Percentiles rank a stretch among this genome's conserved stretches.
phyloP scores from a whole-genome alignment of 35 echinoderm and acorn worm species.

The Acanthaster planci region DNA sequence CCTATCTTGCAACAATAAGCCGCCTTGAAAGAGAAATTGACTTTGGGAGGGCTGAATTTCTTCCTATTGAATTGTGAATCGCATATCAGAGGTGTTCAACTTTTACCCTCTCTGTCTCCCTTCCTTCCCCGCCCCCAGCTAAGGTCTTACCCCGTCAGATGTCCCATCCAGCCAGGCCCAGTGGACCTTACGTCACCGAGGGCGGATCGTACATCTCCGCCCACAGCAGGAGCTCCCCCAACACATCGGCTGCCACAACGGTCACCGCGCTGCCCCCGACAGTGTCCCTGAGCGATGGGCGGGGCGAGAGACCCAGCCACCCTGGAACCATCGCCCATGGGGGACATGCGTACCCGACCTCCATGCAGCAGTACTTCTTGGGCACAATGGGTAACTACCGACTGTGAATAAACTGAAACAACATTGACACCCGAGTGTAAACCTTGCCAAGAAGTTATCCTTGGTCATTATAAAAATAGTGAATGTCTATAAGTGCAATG shows the following conservation, averaged over 20 bases:
- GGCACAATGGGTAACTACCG: not conserved
- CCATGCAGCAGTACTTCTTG: not conserved
- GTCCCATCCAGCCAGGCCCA: not conserved
- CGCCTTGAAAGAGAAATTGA: too few relatives aligned
- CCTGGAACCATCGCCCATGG: conserved; percentile 41
- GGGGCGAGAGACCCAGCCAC: conserved; percentile 45
- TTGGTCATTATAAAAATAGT: too few relatives aligned
- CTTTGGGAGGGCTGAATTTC: too few relatives aligned
- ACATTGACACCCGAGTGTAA: too few relatives aligned
- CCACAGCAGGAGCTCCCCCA: conserved; percentile 47
- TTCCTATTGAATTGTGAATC: too few relatives aligned
- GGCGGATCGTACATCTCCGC: conserved; percentile 36
- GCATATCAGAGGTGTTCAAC: too few relatives aligned
- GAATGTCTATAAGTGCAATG: too few relatives aligned
- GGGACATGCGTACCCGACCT: conserved; percentile 12
- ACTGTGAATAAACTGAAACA: too few relatives aligned
- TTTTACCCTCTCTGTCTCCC: too few relatives aligned
- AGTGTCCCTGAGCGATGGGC: conserved; percentile 36
- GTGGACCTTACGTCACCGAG: not conserved
- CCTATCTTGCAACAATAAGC: too few relatives aligned
- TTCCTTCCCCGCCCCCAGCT: conserved; percentile 25
- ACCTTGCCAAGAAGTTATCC: too few relatives aligned
- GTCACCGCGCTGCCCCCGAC: conserved; percentile 39
- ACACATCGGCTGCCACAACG: conserved; percentile 44
- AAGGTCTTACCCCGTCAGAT: conserved; percentile 82